These are phyloP conservation scores for Dendronephthya gigantea DNA, from an alignment of 64 coral and sea anemone species.

Conservation along the genomic window DNA sequence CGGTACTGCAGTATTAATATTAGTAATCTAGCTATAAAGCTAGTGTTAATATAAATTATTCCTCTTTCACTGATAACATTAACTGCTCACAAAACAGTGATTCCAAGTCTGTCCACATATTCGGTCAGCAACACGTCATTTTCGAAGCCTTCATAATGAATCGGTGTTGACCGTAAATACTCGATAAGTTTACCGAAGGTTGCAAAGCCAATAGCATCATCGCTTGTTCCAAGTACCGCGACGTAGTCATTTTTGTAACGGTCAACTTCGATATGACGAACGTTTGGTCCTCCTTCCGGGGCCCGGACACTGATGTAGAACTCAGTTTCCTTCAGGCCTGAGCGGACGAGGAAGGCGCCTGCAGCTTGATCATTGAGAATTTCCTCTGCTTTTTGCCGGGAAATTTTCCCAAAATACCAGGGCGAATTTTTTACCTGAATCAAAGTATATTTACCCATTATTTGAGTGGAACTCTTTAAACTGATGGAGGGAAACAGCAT, in stretches of 20 bases:
- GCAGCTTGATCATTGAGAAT: not conserved
- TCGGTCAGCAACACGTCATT: not conserved
- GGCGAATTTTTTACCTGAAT: not conserved
- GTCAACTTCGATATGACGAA: slow-evolving; percentile 2
- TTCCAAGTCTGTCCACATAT: not conserved
- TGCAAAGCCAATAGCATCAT: not conserved
- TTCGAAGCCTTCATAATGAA: not conserved
- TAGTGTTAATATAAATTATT: too few species aligned
- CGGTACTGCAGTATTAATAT: too few species aligned
- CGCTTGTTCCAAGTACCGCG: not conserved
- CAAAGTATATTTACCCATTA: too few species aligned
- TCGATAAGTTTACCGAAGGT: not conserved
- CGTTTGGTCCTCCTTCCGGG: not conserved
- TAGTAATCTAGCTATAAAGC: too few species aligned
- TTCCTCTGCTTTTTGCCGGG: not conserved
- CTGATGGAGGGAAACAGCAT: not conserved
- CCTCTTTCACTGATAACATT: too few species aligned
- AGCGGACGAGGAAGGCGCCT: not conserved
- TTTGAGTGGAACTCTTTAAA: not conserved
- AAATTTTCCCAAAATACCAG: not conserved
- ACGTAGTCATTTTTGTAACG: not conserved
- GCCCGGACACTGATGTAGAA: not conserved
- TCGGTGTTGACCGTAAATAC: not conserved
- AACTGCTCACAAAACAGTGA: not conserved
- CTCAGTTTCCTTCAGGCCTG: not conserved